These are phyloP conservation scores for Manis pentadactyla DNA, from an alignment of 2,797 vertebrate species.

Conservation along the genomic window DNA sequence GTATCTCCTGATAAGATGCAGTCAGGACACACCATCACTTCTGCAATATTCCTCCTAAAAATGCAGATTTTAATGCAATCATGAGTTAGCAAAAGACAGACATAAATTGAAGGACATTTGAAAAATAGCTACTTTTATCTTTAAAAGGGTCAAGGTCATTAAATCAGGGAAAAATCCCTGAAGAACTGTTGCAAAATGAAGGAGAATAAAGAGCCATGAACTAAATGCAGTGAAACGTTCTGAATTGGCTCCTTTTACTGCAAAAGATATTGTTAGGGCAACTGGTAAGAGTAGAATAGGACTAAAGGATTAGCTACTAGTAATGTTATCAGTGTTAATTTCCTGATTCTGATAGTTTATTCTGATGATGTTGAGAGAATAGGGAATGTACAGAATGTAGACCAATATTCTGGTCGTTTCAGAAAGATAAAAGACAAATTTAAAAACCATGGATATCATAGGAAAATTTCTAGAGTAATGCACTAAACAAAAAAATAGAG, in stretches of 20 bases:
- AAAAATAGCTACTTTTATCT: neutral
- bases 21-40: neutral
- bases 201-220: neutral
- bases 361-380: neutral
- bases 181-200: neutral
- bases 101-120: neutral
- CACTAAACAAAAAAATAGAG: neutral
- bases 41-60: neutral
- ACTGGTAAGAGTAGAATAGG: neutral
- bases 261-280: neutral
- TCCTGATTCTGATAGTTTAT: neutral
- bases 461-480: neutral
- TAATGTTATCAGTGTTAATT: neutral
- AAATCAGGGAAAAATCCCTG: neutral
- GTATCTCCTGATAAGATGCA: neutral
- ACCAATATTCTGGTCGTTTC: neutral
- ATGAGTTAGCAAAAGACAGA: conserved; percentile 42
- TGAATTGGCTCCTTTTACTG: neutral
- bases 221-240: neutral
- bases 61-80: conserved; percentile 18
- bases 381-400: neutral
- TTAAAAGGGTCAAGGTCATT: conserved; percentile 11
- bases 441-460: neutral
- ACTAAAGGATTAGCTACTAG: neutral
- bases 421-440: conserved; percentile 18